Conservation (phyloP, 2,888 invertebrate species). For the Marronus borbonicus region DNA sequence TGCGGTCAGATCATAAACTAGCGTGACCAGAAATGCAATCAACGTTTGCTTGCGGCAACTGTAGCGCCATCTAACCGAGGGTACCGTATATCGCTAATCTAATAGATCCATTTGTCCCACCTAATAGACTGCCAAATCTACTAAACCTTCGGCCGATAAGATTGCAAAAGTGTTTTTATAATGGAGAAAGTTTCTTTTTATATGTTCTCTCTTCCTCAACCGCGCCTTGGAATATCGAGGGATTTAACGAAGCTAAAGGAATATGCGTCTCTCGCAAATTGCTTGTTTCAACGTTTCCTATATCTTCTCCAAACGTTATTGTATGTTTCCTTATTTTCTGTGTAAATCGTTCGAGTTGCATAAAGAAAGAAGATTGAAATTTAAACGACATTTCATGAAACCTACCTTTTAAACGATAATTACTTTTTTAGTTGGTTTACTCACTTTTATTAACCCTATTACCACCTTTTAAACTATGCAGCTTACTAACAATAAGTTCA, state of each 20-base stretch:
- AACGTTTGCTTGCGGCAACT: constrained; percentile 53
- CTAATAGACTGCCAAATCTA: constrained; percentile 60
- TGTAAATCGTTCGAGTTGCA: not conserved
- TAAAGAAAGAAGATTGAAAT: too few relatives aligned
- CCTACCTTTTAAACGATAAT: too few relatives aligned
- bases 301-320: not conserved
- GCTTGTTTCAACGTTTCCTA: constrained; percentile 34
- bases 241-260: constrained; percentile 38
- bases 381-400: too few relatives aligned
- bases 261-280: constrained; percentile 20
- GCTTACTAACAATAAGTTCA: too few relatives aligned
- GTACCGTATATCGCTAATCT: constrained; percentile 62
- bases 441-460: too few relatives aligned
- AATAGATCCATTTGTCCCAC: constrained; percentile 64
- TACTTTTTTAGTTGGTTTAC: too few relatives aligned
- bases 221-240: constrained; percentile 16
- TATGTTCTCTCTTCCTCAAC: constrained; percentile 1
- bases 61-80: constrained; percentile 52
- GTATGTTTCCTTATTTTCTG: not conserved
- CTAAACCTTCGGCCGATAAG: constrained; percentile 48
- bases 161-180: constrained; percentile 47
- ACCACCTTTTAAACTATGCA: too few relatives aligned
- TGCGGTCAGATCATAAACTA: constrained; percentile 57
- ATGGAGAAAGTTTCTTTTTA: constrained; percentile 36
- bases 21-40: constrained; percentile 57